phyloP scores from a whole-genome alignment of 2,888 invertebrate genomes.

The Serripes groenlandicus region DNA sequence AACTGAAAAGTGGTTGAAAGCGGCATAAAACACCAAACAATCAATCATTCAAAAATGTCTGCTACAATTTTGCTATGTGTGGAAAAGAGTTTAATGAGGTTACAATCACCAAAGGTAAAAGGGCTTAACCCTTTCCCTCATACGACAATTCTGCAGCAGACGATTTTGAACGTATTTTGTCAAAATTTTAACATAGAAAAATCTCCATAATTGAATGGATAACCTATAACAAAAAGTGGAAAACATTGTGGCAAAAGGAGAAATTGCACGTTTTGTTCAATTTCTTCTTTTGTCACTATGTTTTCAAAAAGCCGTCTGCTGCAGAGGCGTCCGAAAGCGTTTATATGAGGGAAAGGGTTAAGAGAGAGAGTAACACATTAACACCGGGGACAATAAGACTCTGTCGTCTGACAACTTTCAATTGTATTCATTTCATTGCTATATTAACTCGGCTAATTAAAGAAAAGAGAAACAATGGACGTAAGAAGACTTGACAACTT shows the following conservation, averaged over 20 bases:
- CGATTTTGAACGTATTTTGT: too few relatives aligned
- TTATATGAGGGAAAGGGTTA: not conserved
- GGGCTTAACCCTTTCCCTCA: too few relatives aligned
- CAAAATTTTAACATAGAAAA: too few relatives aligned
- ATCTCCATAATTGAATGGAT: too few relatives aligned
- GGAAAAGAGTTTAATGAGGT: too few relatives aligned
- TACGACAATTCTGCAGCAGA: too few relatives aligned
- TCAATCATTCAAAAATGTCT: too few relatives aligned
- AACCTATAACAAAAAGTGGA: too few relatives aligned
- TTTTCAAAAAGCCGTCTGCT: not conserved
- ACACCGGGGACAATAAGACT: not conserved
- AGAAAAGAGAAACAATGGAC: slow-evolving; percentile 9
- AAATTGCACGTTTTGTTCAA: not conserved
- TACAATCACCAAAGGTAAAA: too few relatives aligned
- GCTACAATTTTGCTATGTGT: too few relatives aligned
- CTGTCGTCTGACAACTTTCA: slow-evolving; percentile 12
- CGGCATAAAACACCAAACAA: too few relatives aligned
- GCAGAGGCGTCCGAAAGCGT: not conserved
- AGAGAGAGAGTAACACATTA: not conserved
- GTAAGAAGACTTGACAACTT: slow-evolving; percentile 1
- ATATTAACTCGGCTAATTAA: slow-evolving; percentile 6
- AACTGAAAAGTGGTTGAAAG: too few relatives aligned
- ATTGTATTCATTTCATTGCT: slow-evolving; percentile 26
- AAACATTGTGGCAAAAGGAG: not conserved
- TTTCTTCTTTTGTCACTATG: not conserved